Percentiles rank a stretch among this genome's conserved stretches.
Conservation (phyloP, 1,140 invertebrate species). For the Dysdera silvatica region DNA sequence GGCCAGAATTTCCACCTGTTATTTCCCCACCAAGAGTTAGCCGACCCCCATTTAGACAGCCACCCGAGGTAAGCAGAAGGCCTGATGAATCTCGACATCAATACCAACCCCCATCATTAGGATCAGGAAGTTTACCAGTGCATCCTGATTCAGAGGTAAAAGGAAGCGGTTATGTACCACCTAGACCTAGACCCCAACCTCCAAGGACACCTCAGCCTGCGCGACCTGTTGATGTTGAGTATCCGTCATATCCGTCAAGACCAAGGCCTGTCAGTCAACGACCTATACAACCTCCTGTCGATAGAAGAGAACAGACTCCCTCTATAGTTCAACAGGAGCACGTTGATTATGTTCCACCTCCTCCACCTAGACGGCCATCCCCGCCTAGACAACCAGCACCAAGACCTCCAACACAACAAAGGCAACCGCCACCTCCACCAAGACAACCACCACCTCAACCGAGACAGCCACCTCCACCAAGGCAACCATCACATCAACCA, state of each 20-base stretch:
- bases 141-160: slow-evolving; percentile 23
- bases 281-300: background rate
- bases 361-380: background rate
- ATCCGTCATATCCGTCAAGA: slow-evolving; percentile 11
- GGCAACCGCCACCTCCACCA: background rate
- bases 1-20: slow-evolving; percentile 20
- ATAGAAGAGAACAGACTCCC: background rate
- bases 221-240: slow-evolving; percentile 16
- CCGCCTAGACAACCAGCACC: background rate
- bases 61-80: slow-evolving; percentile 1
- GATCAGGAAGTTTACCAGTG: background rate
- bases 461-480: background rate
- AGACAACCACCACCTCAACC: background rate
- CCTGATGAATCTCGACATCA: background rate
- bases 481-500: background rate
- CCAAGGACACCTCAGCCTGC: slow-evolving; percentile 11
- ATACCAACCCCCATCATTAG: background rate
- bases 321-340: slow-evolving; percentile 1
- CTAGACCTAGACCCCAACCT: background rate
- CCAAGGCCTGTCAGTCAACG: background rate
- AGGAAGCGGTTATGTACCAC: slow-evolving; percentile 3
- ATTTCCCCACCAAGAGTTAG: slow-evolving; percentile 14
- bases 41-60: slow-evolving; percentile 12
- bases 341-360: background rate
- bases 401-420: background rate